phyloP scores from a whole-genome alignment of 2,113 vertebrate genomes.

The Salvator merianae region DNA sequence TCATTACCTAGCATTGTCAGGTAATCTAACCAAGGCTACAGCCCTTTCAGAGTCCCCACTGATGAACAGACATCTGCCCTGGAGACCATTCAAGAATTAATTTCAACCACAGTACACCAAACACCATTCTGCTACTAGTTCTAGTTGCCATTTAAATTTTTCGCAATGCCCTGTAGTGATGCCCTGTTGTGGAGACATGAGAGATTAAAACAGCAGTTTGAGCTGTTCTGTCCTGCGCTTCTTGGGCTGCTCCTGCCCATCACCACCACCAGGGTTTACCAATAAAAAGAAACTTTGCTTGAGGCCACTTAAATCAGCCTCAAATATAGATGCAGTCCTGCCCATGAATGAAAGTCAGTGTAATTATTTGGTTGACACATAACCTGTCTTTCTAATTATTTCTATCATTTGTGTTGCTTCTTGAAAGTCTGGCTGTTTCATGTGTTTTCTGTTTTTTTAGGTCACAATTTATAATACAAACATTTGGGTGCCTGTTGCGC shows the following conservation, averaged over 20 bases:
- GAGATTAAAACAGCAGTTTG: neutral
- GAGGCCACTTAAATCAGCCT: neutral
- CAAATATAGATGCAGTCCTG: neutral
- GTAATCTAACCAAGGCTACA: neutral
- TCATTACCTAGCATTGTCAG: neutral
- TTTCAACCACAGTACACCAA: neutral
- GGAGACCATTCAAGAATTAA: neutral
- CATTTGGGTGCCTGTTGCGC: constrained; percentile 72
- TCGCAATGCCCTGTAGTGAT: neutral
- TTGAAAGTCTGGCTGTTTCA: neutral
- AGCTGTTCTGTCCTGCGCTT: neutral
- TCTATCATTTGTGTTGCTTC: neutral
- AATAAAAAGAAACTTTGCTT: neutral
- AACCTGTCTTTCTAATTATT: neutral
- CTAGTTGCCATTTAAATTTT: neutral
- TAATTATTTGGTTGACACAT: neutral
- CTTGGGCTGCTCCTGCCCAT: neutral
- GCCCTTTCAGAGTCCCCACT: neutral
- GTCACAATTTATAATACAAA: constrained; percentile 64
- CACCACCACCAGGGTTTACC: neutral
- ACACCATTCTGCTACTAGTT: neutral
- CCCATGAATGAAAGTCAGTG: neutral
- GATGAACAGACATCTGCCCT: neutral
- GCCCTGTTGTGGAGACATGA: neutral
- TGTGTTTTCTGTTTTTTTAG: constrained; percentile 65